phyloP scores from a whole-genome alignment of 2,797 vertebrate genomes.

The Anomalospiza imberbis region DNA sequence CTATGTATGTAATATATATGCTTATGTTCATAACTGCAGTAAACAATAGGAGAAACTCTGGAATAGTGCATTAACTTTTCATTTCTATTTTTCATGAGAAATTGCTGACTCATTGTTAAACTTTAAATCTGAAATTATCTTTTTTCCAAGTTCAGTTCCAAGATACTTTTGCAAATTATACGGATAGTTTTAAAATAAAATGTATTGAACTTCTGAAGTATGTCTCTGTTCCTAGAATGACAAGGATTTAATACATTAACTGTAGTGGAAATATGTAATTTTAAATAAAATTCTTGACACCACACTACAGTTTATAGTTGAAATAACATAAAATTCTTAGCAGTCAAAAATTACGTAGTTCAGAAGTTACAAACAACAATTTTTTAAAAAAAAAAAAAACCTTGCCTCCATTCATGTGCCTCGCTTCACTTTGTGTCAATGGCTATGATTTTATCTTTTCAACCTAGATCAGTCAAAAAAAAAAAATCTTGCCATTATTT shows the following conservation, averaged over 20 bases:
- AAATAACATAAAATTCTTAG: neutral
- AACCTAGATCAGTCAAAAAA: neutral
- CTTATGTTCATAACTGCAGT: neutral
- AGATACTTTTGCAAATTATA: neutral
- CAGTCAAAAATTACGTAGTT: neutral
- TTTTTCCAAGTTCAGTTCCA: neutral
- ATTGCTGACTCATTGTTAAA: neutral
- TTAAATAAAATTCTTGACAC: neutral
- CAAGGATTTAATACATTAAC: neutral
- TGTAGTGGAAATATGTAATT: neutral
- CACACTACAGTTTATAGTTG: neutral
- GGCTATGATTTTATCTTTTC: neutral
- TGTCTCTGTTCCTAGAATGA: neutral
- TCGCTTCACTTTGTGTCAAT: neutral
- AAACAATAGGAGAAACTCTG: neutral
- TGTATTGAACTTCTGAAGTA: neutral
- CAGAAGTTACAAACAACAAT: neutral
- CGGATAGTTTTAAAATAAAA: neutral
- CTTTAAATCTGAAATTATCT: neutral
- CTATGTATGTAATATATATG: accelerated
- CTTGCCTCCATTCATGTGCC: neutral
- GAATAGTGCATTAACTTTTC: neutral
- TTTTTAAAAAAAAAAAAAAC: neutral
- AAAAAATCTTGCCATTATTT: neutral
- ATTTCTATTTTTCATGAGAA: neutral